Conservation (phyloP, 1,140 invertebrate species). For the Rhynchophorus ferrugineus region DNA sequence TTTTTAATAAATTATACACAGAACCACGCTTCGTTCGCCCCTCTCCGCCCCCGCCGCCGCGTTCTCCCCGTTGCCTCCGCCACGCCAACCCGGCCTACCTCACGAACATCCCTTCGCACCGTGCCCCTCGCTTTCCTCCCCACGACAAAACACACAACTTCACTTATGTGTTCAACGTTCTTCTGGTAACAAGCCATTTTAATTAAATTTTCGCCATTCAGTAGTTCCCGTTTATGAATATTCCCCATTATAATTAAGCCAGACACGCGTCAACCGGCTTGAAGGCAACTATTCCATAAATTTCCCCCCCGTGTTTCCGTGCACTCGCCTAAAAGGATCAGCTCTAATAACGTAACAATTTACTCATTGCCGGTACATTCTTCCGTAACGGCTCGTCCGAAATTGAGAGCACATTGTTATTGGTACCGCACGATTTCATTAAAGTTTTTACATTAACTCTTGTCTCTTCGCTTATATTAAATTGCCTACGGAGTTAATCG, state of each 20-base stretch:
- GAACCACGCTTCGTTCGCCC: no score
- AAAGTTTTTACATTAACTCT: no score
- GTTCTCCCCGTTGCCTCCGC: background rate
- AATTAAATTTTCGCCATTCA: constrained; percentile 32
- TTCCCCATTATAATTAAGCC: constrained; percentile 31
- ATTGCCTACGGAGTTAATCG: no score
- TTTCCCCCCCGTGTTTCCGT: constrained; percentile 19
- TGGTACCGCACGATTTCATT: no score
- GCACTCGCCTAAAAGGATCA: constrained; percentile 16
- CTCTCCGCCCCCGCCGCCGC: no score
- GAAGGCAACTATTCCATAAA: constrained; percentile 24
- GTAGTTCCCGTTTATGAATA: constrained; percentile 30
- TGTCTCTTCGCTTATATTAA: no score
- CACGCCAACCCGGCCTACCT: no score
- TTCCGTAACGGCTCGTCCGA: no score
- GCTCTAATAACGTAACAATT: constrained; percentile 20
- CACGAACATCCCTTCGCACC: background rate
- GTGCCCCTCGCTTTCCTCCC: background rate
- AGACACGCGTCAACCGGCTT: constrained; percentile 28
- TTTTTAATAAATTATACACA: constrained; percentile 25
- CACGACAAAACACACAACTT: constrained; percentile 19
- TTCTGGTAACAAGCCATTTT: constrained; percentile 29
- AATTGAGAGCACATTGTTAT: no score
- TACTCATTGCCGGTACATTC: constrained; percentile 12
- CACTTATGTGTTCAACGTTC: constrained; percentile 21